Base-by-base conservation (phyloP, 2,888 invertebrate genomes). In the Leuctra nigra region DNA sequence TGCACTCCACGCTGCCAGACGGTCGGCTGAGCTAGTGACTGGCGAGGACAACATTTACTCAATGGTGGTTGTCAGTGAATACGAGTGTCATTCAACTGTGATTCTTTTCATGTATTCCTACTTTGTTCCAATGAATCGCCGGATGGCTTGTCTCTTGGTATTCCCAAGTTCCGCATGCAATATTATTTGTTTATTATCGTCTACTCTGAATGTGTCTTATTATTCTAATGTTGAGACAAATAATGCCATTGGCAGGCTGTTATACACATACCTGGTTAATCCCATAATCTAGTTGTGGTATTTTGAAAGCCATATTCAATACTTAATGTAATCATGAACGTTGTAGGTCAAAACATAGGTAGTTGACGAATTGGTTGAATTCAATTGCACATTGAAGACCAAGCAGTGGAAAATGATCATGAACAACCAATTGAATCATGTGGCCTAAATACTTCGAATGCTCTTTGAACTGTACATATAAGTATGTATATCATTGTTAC, bases 391-490 rank as follows among this genome's bases (percentile, higher is more conserved):
- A n/a, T n/a, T n/a, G n/a, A n/a, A n/a, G n/a, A n/a, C n/a, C n/a
- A 14, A 36, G 16, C 11, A 18, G 18, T 41, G 41, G 23, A 16
- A 23, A 44, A 7, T 44, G 22, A 23, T 41, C n/a, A 29, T 25
- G 22, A 39, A 6, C 23, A 46, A 35, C 23, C n/a, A 55, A 55
- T 55, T 33, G 35, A 55, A 56, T 56, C 39, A 59, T 54, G 59
- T 59, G 59, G 59, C 59, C 59, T 59, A 59, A 59, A 55, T 55
- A 47, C 53, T 59, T 56, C 57, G 46, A 57, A 56, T 59, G 55
- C 48, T 44, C 59, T 59, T 53, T 53, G 23, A 23, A 54, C n/a
- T 33, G 23, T n/a, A n/a, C n/a, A n/a, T n/a, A n/a, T n/a, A n/a
- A n/a, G n/a, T n/a, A n/a, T n/a, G n/a, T n/a, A 25, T 57, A 46